phyloP scores from a whole-genome alignment of 2,888 invertebrate species.

The Altica lythri region DNA sequence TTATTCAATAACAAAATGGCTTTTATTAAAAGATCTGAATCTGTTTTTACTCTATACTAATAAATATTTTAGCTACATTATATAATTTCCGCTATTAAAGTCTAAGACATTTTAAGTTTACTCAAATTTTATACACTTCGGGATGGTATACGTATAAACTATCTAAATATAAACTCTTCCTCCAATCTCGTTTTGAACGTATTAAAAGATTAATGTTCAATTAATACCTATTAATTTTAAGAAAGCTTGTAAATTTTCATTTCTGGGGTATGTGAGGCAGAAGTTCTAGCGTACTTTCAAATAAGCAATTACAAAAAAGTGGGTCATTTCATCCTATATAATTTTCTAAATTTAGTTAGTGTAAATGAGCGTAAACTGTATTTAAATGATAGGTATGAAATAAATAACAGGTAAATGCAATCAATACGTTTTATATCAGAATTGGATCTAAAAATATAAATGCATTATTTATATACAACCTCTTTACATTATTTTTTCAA shows the following conservation, averaged over 20 bases:
- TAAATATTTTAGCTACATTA: background rate
- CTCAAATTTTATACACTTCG: slow-evolving; percentile 2
- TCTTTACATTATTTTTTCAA: too few relatives aligned
- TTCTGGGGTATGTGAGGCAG: slow-evolving; percentile 15
- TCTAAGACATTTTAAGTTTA: background rate
- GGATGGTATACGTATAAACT: background rate
- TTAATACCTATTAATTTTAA: slow-evolving; percentile 12
- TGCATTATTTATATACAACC: too few relatives aligned
- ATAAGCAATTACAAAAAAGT: slow-evolving; percentile 12
- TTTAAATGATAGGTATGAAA: slow-evolving; percentile 7
- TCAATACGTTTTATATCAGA: too few relatives aligned
- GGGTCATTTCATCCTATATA: slow-evolving; percentile 20
- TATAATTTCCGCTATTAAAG: slow-evolving; percentile 1
- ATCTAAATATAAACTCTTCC: background rate
- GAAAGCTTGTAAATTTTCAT: slow-evolving; percentile 2
- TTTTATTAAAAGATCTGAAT: too few relatives aligned
- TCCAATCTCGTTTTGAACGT: background rate
- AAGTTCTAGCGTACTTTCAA: slow-evolving; percentile 11
- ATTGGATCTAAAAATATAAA: too few relatives aligned
- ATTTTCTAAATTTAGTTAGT: slow-evolving; percentile 22
- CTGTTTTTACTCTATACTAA: too few relatives aligned
- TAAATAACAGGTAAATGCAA: slow-evolving; percentile 12
- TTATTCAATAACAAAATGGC: too few relatives aligned
- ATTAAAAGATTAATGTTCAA: slow-evolving; percentile 9
- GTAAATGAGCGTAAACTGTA: slow-evolving; percentile 7